Percentiles rank a stretch among this genome's conserved stretches.
Conservation (phyloP, 2,797 vertebrate genomes). For the Pseudochromis fuscus region DNA sequence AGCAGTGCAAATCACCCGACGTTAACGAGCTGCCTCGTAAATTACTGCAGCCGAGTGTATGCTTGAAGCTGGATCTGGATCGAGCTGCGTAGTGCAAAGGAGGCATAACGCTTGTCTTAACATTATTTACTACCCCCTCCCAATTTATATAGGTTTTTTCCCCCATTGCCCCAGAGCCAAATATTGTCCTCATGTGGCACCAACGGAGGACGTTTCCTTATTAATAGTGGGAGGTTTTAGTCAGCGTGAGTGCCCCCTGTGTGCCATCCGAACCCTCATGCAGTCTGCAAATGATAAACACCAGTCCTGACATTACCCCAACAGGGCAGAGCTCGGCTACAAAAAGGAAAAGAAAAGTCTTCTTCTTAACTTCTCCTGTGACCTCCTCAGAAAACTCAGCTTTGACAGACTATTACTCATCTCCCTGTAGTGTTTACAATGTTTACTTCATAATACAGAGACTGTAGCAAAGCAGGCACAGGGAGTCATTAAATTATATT, state of each 20-base stretch:
- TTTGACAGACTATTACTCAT: conserved; percentile 42
- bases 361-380: conserved; percentile 28
- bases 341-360: conserved; percentile 19
- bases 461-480: conserved; percentile 17
- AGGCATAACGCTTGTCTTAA: conserved; percentile 73
- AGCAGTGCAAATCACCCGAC: conserved; percentile 84
- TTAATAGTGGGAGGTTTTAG: conserved; percentile 52
- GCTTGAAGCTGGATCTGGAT: conserved; percentile 58
- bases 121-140: conserved; percentile 77
- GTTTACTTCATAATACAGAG: conserved; percentile 34
- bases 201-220: conserved; percentile 49
- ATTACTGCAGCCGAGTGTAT: conserved; percentile 74
- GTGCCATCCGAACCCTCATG: conserved; percentile 38
- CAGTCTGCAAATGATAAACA: conserved; percentile 27
- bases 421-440: conserved; percentile 30
- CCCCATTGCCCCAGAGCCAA: conserved; percentile 40
- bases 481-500: conserved; percentile 51
- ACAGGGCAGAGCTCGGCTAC: conserved; percentile 13
- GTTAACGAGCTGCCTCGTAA: conserved; percentile 87
- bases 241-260: conserved; percentile 38
- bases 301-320: not conserved
- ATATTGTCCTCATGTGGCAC: conserved; percentile 51
- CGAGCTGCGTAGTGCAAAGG: conserved; percentile 57
- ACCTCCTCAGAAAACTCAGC: conserved; percentile 17
- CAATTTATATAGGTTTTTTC: conserved; percentile 58